Evolutionary conservation across 2,797 vertebrate species (phyloP).

Genomic region (Myripristis jacobus): DNA sequence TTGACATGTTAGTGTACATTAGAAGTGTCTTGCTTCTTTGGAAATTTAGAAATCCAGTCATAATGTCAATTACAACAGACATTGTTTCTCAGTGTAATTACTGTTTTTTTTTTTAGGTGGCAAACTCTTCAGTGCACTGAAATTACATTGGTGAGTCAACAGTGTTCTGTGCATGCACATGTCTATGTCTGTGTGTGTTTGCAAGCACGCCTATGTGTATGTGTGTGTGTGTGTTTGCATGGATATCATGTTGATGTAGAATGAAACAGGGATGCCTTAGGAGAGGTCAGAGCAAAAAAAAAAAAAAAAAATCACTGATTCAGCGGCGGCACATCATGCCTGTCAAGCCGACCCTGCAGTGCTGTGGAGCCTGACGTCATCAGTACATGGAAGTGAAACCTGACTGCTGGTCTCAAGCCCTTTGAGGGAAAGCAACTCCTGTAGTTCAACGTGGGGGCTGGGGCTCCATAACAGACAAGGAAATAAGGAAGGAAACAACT

Average conservation of each 20-base stretch:
- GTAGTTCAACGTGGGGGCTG: not conserved
- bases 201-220: accelerated
- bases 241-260: constrained; percentile 8
- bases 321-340: constrained; percentile 6
- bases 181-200: not conserved
- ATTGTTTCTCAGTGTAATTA: not conserved
- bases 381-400: constrained; percentile 55
- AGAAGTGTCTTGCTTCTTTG: too few species aligned
- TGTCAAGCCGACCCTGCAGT: constrained; percentile 46
- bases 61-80: not conserved
- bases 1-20: not conserved
- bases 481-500: constrained; percentile 31
- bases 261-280: constrained; percentile 11
- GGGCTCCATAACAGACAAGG: constrained; percentile 15
- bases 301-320: constrained; percentile 22
- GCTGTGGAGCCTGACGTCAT: constrained; percentile 38
- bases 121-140: not conserved
- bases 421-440: constrained; percentile 28
- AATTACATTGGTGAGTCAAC: not conserved
- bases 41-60: not conserved
- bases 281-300: constrained; percentile 39
- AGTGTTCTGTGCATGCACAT: not conserved
- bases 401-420: constrained; percentile 23
- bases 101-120: not conserved
- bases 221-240: not conserved